Evolutionary conservation across 2,113 vertebrate genomes (phyloP).

Genomic region (Mixornis gularis): DNA sequence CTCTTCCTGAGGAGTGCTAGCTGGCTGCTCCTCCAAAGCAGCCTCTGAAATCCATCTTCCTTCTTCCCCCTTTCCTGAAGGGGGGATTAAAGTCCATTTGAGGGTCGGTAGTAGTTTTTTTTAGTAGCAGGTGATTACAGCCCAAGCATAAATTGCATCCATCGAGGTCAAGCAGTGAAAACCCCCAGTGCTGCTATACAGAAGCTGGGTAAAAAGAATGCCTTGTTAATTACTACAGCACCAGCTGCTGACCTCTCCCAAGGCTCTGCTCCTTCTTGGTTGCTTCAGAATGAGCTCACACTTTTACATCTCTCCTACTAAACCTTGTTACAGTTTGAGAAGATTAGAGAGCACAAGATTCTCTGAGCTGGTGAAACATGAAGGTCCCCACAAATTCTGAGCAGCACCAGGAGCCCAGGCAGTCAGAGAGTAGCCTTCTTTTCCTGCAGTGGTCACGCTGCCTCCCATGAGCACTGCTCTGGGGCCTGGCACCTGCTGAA

Average conservation of each 20-base stretch:
- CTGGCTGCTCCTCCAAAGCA: background rate
- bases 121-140: background rate
- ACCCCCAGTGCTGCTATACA: background rate
- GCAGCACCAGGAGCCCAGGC: background rate
- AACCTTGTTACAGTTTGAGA: background rate
- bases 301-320: background rate
- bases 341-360: background rate
- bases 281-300: background rate
- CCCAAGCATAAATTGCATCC: background rate
- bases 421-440: background rate
- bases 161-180: background rate
- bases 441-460: background rate
- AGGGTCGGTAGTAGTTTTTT: background rate
- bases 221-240: background rate
- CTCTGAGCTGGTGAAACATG: background rate
- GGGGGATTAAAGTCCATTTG: background rate
- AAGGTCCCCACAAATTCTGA: background rate
- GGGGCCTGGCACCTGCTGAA: background rate
- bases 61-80: background rate
- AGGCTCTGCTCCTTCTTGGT: background rate
- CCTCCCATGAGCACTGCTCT: background rate
- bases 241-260: background rate
- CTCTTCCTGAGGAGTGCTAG: background rate
- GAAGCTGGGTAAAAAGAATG: background rate
- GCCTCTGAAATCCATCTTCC: background rate